Evolutionary conservation across 1,140 invertebrate species (phyloP).

Genomic region (Pissodes strobi): DNA sequence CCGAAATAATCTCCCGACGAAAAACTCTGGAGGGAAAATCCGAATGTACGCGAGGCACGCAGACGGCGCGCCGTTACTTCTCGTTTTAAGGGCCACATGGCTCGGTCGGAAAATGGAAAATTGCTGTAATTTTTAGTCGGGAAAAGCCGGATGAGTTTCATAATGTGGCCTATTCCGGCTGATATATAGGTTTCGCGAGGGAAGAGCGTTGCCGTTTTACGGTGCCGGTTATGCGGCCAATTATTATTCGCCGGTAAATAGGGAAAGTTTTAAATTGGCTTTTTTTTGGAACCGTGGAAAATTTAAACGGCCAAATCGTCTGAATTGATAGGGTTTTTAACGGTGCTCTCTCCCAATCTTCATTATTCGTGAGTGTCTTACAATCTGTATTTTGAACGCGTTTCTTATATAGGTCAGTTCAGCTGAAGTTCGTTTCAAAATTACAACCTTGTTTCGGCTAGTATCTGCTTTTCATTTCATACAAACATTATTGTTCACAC

Average conservation of each 20-base stretch:
- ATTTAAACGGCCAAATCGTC: not conserved
- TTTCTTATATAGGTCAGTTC: too few relatives aligned
- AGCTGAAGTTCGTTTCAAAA: too few relatives aligned
- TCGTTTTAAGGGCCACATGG: slow-evolving; percentile 19
- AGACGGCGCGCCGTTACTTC: slow-evolving; percentile 6
- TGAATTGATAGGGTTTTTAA: not conserved
- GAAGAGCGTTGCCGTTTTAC: slow-evolving; percentile 19
- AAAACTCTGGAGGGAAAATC: too few relatives aligned
- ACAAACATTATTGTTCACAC: too few relatives aligned
- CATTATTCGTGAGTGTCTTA: too few relatives aligned
- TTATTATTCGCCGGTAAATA: slow-evolving; percentile 23
- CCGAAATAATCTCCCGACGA: too few relatives aligned
- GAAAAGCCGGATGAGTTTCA: slow-evolving; percentile 24
- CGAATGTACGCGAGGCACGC: slow-evolving; percentile 8
- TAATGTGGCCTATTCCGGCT: slow-evolving; percentile 20
- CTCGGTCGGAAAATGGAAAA: slow-evolving; percentile 22
- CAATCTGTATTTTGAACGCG: too few relatives aligned
- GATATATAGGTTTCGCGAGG: slow-evolving; percentile 21
- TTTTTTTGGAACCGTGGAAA: not conserved
- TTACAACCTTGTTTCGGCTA: too few relatives aligned
- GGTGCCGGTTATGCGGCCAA: slow-evolving; percentile 17
- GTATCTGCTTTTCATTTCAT: too few relatives aligned
- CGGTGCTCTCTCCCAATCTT: not conserved
- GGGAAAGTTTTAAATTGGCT: slow-evolving; percentile 16
- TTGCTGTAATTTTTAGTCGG: slow-evolving; percentile 25